phyloP scores from a whole-genome alignment of 2,113 vertebrate genomes.

The Cyprinus carpio region DNA sequence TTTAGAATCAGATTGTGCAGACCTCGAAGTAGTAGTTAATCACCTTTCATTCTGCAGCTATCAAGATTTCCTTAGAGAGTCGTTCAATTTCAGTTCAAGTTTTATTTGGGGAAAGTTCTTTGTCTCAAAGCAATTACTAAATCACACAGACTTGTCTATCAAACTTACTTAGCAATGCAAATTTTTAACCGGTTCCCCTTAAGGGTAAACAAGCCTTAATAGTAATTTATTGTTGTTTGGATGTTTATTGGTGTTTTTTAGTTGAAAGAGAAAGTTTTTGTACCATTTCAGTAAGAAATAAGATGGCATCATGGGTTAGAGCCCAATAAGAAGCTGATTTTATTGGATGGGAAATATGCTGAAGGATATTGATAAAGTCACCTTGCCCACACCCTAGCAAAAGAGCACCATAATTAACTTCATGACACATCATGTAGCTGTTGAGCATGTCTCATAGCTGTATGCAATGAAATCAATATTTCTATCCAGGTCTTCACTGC shows the following conservation, averaged over 20 bases:
- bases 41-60: conserved; percentile 22
- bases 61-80: conserved; percentile 39
- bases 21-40: conserved; percentile 34
- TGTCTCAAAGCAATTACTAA: conserved; percentile 52
- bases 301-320: too few relatives aligned
- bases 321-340: not conserved
- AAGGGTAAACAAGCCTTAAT: conserved; percentile 13
- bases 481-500: conserved; percentile 12
- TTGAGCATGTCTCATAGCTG: conserved; percentile 7
- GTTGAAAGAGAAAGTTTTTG: not conserved
- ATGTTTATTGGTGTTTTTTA: conserved; percentile 6
- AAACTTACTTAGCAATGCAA: conserved; percentile 37
- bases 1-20: conserved; percentile 25
- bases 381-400: conserved; percentile 16
- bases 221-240: conserved; percentile 19
- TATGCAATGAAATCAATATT: conserved; percentile 47
- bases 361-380: conserved; percentile 17
- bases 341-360: conserved; percentile 1
- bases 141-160: conserved; percentile 43
- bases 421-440: not conserved
- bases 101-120: conserved; percentile 49
- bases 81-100: conserved; percentile 53
- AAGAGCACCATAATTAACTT: conserved; percentile 4
- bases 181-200: conserved; percentile 20
- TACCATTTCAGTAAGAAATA: not conserved